Base-by-base conservation (phyloP, 2,888 invertebrate genomes). In the Cosmorhoe ocellata region DNA sequence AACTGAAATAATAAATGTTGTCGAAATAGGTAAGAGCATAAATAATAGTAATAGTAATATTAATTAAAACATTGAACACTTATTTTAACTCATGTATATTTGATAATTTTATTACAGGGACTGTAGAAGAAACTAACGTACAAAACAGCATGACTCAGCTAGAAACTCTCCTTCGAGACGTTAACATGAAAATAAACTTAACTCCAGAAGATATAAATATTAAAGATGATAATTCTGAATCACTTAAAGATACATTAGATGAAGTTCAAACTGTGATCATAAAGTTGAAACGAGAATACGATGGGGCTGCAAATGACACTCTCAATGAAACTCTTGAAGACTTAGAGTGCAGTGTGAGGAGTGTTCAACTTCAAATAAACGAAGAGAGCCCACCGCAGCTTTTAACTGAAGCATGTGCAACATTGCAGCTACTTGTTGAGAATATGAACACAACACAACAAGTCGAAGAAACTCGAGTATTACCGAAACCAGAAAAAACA, bases 341-440 rank as follows among this genome's bases (percentile, higher is more conserved):
- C 64, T 81, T 90, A 80, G 90, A 90, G 76, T 89, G 89, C 76
- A 86, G 83, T 68, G 86, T 89, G 68, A 85, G 89, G 64, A 89
- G 88, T 76, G 85, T 89, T 3, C 88, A 88, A 61, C 79, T 89
- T 61, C 87, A 86, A 60, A 81, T 88, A 38, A 81, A 79, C 63
- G 88, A 89, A 69, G 77, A 79, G 13, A 83, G 84, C 60, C 82
- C 86, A 37, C 74, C 80, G 7, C 79, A 81, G 14, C 66, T 87
- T 42, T 66, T 90, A 1, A 77, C 76, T 56, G 87, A 89, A 71
- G 85, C 87, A 8, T 87, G 84, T 68, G 81, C 76, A n/a, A 84
- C 86, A 27, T 69, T 90, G 48, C 76, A 81, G 49, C 54, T 84
- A 30, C 67, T 89, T 38, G 82, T 82, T 0, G 74, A 76, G 36